These are phyloP conservation scores for Xestoiulus laeticollis DNA, from an alignment of 2,888 invertebrate genomes.

Conservation along the genomic window DNA sequence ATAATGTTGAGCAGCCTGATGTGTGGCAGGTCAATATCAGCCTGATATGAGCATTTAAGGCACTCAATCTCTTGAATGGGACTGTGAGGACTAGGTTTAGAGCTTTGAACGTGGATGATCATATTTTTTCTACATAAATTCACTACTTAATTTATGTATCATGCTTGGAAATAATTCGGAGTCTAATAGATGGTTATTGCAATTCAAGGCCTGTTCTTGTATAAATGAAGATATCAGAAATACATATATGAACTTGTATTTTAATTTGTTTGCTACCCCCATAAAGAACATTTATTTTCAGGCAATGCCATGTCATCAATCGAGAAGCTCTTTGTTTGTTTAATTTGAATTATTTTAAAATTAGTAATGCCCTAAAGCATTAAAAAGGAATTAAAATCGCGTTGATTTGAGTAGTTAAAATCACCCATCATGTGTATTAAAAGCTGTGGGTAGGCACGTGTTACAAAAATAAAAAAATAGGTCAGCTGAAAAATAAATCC, in stretches of 20 bases:
- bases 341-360: neutral
- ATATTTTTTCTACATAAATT: too few relatives aligned
- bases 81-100: too few relatives aligned
- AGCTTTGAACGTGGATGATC: too few relatives aligned
- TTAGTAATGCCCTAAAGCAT: neutral
- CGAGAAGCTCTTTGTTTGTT: neutral
- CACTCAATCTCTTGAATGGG: too few relatives aligned
- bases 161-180: too few relatives aligned
- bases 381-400: neutral
- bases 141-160: too few relatives aligned
- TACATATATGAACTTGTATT: neutral
- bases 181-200: too few relatives aligned
- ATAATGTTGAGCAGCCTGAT: too few relatives aligned
- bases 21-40: too few relatives aligned
- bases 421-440: neutral
- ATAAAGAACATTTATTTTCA: neutral
- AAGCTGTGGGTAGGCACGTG: conserved; percentile 27
- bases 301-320: neutral
- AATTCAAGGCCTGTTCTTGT: too few relatives aligned
- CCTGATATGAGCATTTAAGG: too few relatives aligned
- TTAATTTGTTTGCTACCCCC: neutral
- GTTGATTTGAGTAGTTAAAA: neutral
- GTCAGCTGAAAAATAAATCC: neutral
- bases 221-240: too few relatives aligned
- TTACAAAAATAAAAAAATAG: neutral